Evolutionary conservation across 2,888 invertebrate genomes (phyloP).

Genomic region (Drosophila ustulata): DNA sequence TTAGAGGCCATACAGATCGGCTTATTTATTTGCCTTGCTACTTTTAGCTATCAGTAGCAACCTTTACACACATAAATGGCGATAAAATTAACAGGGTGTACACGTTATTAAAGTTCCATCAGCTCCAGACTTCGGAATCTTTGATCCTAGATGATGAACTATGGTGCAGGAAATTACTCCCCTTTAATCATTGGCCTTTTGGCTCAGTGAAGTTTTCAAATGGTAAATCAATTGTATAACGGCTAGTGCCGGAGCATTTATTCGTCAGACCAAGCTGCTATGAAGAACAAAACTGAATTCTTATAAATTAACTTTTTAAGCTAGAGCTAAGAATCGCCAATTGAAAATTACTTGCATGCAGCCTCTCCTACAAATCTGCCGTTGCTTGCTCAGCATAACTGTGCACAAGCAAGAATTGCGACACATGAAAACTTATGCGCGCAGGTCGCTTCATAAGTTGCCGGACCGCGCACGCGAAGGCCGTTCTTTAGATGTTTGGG

Average conservation of each 20-base stretch:
- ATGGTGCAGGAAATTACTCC: constrained; percentile 2
- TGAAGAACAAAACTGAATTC: background rate
- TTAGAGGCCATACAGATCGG: no score
- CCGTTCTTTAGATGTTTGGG: background rate
- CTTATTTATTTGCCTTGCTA: no score
- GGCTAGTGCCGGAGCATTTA: constrained; percentile 3
- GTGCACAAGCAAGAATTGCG: background rate
- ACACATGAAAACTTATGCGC: background rate
- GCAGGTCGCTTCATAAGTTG: background rate
- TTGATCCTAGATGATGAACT: constrained; percentile 1
- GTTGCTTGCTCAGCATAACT: background rate
- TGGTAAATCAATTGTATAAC: background rate
- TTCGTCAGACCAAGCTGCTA: background rate
- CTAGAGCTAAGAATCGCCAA: background rate
- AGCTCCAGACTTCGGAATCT: no score
- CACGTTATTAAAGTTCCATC: no score
- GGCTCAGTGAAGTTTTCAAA: constrained; percentile 1
- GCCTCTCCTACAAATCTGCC: background rate
- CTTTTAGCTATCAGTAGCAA: no score
- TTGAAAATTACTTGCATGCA: background rate
- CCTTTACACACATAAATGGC: no score
- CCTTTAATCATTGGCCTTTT: constrained; percentile 8
- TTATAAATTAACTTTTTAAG: background rate
- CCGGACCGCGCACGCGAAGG: background rate
- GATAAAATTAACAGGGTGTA: no score